These are phyloP conservation scores for Naja naja DNA, from an alignment of 2,113 vertebrate species.

Conservation along the genomic window DNA sequence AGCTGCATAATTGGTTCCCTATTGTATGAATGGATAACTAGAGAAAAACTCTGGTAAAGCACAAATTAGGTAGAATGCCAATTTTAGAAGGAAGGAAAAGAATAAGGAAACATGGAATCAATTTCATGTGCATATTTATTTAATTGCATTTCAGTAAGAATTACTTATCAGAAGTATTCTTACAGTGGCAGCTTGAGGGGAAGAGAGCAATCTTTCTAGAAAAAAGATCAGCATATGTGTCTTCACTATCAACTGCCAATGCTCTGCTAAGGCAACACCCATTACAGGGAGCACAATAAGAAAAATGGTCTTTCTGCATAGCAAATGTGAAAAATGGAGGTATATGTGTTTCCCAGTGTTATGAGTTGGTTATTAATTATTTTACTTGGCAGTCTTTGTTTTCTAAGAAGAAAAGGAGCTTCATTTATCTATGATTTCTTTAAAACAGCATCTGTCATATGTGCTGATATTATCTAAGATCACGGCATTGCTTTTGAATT, in stretches of 20 bases:
- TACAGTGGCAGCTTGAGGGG: not conserved
- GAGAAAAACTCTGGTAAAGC: not conserved
- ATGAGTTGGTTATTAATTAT: not conserved
- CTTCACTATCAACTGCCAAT: not conserved
- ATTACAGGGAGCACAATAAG: slow-evolving; percentile 38
- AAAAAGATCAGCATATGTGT: not conserved
- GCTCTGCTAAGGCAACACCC: slow-evolving; percentile 39
- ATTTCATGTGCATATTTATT: not conserved
- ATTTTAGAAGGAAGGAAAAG: not conserved
- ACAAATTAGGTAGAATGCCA: not conserved
- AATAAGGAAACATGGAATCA: not conserved
- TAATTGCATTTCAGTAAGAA: not conserved
- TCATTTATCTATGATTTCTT: slow-evolving; percentile 21
- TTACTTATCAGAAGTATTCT: not conserved
- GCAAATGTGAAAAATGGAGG: not conserved
- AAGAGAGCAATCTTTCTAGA: not conserved
- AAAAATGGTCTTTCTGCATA: slow-evolving; percentile 21
- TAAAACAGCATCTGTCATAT: not conserved
- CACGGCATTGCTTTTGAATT: not conserved
- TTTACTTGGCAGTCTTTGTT: slow-evolving; percentile 8
- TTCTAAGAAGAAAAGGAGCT: not conserved
- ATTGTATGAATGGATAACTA: not conserved
- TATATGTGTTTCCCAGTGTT: rapidly evolving
- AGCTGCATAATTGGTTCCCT: not conserved
- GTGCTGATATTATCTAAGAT: not conserved